phyloP scores from a whole-genome alignment of 2,797 vertebrate species.

The Furcifer pardalis region DNA sequence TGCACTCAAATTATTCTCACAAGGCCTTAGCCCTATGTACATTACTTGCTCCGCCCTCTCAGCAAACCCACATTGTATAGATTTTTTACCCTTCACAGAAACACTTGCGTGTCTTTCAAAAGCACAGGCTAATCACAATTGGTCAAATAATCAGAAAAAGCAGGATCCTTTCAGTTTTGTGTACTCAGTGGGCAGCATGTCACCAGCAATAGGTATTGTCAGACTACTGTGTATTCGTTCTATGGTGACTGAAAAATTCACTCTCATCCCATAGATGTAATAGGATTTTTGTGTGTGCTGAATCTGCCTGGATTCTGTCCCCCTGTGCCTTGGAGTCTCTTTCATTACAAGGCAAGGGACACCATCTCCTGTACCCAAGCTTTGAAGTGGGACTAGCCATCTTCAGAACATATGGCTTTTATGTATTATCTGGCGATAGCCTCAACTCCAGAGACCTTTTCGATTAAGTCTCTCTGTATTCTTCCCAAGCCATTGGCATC shows the following conservation, averaged over 20 bases:
- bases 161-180: neutral
- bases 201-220: neutral
- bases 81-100: neutral
- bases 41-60: conserved; percentile 15
- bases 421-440: neutral
- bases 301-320: neutral
- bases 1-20: neutral
- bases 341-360: neutral
- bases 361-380: neutral
- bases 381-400: neutral
- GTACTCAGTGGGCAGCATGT: neutral
- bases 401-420: conserved; percentile 40
- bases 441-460: conserved; percentile 2
- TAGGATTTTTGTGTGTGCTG: neutral
- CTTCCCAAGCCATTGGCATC: neutral
- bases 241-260: neutral
- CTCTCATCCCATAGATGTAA: neutral
- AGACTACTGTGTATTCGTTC: neutral
- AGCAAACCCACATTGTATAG: neutral
- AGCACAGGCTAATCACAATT: neutral
- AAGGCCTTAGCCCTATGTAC: too few species aligned
- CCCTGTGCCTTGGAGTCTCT: neutral
- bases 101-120: neutral
- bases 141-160: neutral
- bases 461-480: conserved; percentile 18